Evolutionary conservation across 2,888 invertebrate species (phyloP).

Genomic region (Nymphalis c-album): DNA sequence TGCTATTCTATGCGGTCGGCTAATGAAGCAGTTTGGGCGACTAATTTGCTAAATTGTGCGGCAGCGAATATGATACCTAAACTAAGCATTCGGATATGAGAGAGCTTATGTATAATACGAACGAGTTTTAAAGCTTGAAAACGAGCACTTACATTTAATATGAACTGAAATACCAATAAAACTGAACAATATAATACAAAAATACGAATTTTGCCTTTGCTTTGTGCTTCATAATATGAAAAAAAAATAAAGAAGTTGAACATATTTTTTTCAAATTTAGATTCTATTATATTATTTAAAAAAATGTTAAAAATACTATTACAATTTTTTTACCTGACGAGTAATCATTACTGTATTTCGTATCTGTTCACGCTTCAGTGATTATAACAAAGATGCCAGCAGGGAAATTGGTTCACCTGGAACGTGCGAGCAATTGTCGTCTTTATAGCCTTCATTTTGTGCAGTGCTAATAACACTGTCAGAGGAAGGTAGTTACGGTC

Average conservation of each 20-base stretch:
- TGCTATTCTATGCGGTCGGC: conserved; percentile 43
- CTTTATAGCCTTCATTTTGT: conserved; percentile 21
- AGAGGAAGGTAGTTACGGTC: conserved; percentile 28
- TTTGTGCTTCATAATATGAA: neutral
- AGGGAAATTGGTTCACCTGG: conserved; percentile 41
- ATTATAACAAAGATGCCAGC: conserved; percentile 41
- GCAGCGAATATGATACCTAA: conserved; percentile 46
- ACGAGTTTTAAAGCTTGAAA: conserved; percentile 3
- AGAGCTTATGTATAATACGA: conserved; percentile 6
- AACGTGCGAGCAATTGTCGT: conserved; percentile 35
- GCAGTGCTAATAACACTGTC: conserved; percentile 24
- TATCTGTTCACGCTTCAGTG: conserved; percentile 35
- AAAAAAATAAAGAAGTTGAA: too few relatives aligned
- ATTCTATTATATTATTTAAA: too few relatives aligned
- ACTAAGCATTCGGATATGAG: conserved; percentile 36
- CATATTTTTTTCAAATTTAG: too few relatives aligned
- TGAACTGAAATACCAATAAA: conserved; percentile 17
- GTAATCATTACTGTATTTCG: too few relatives aligned
- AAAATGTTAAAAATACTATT: too few relatives aligned
- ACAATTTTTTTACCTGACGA: too few relatives aligned
- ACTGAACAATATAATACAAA: neutral
- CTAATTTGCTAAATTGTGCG: conserved; percentile 54
- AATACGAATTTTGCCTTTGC: neutral
- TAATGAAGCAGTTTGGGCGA: conserved; percentile 49
- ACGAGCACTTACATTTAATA: conserved; percentile 23